These are phyloP conservation scores for Aphelenchoides fujianensis DNA, from an alignment of 1,140 invertebrate genomes.

Conservation along the genomic window DNA sequence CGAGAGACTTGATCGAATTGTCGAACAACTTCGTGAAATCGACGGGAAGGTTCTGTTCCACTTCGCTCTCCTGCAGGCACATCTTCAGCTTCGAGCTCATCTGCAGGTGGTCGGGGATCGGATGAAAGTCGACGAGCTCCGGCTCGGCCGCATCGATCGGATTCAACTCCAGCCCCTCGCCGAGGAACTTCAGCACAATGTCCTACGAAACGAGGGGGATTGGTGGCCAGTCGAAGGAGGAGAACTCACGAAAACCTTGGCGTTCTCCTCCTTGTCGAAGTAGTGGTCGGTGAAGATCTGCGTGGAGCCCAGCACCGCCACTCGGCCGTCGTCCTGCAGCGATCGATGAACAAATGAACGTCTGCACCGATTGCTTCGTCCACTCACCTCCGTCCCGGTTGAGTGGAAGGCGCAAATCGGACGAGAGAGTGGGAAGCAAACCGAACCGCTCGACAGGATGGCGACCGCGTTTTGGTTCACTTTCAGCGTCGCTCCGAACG, in stretches of 20 bases:
- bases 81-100: conserved; percentile 78
- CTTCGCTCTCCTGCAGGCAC: conserved; percentile 78
- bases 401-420: conserved; percentile 84
- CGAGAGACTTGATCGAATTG: conserved; percentile 79
- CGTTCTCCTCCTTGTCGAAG: conserved; percentile 90
- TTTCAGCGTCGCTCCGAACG: conserved; percentile 89
- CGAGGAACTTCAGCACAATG: conserved; percentile 80
- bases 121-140: conserved; percentile 85
- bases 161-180: conserved; percentile 72
- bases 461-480: conserved; percentile 83
- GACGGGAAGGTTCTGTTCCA: conserved; percentile 57
- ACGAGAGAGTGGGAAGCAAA: conserved; percentile 86
- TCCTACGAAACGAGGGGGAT: conserved; percentile 67
- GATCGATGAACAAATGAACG: too few species aligned
- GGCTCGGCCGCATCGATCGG: conserved; percentile 84
- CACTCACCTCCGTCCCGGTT: conserved; percentile 26
- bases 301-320: conserved; percentile 68
- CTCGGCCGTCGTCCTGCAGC: conserved; percentile 63
- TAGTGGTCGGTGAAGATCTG: conserved; percentile 74
- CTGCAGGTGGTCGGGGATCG: conserved; percentile 81
- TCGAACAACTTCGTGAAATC: conserved; percentile 80
- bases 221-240: too few species aligned
- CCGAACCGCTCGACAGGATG: conserved; percentile 82
- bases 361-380: too few species aligned
- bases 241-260: conserved; percentile 70